Conservation (phyloP, 2,113 vertebrate genomes). For the Poecile atricapillus region DNA sequence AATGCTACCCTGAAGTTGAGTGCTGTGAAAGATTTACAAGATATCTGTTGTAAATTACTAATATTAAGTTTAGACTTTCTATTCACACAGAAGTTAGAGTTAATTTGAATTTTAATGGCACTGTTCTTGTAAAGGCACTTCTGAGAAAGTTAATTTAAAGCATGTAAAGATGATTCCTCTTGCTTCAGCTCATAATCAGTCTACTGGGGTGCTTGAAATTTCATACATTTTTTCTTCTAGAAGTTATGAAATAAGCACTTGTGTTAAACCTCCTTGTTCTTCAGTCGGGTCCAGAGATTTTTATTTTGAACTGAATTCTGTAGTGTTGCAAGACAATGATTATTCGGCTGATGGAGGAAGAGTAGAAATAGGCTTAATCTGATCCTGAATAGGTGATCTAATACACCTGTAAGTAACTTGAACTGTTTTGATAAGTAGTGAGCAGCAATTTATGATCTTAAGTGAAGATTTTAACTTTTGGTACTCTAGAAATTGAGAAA, state of each 20-base stretch:
- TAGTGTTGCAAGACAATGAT: not conserved
- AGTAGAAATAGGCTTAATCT: not conserved
- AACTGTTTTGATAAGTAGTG: not conserved
- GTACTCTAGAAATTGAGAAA: not conserved
- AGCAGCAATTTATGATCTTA: not conserved
- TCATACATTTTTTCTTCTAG: not conserved
- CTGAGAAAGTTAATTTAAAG: slow-evolving; percentile 44
- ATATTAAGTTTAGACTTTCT: slow-evolving; percentile 43
- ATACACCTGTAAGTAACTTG: not conserved
- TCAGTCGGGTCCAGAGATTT: not conserved
- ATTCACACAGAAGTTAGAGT: slow-evolving; percentile 44
- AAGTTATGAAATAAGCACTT: not conserved
- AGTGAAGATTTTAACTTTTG: not conserved
- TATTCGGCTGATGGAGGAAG: not conserved
- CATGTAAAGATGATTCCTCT: slow-evolving; percentile 29
- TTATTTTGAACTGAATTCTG: not conserved
- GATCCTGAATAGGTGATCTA: not conserved
- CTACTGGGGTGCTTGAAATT: not conserved
- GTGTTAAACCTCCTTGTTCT: not conserved
- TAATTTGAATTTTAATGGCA: slow-evolving; percentile 62
- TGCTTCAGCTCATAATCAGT: slow-evolving; percentile 1
- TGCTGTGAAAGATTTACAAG: slow-evolving; percentile 63
- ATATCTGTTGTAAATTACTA: slow-evolving; percentile 57
- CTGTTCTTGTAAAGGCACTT: slow-evolving; percentile 23
- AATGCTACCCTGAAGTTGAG: slow-evolving; percentile 43